phyloP scores from a whole-genome alignment of 2,797 vertebrate species.

The Ambastaia sidthimunki region DNA sequence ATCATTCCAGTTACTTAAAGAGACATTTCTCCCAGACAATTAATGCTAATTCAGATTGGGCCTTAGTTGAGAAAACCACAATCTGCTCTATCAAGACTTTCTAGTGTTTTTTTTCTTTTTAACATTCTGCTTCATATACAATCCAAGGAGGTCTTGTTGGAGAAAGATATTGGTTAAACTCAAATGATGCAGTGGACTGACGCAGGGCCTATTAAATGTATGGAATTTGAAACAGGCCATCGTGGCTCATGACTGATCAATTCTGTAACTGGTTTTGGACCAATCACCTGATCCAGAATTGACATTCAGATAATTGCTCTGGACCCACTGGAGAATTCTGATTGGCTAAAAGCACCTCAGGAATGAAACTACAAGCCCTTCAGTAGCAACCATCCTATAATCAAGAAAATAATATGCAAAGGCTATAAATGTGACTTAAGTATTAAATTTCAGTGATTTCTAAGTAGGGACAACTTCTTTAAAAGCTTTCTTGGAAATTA shows the following conservation, averaged over 20 bases:
- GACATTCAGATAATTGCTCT: too few relatives aligned
- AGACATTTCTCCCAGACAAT: slow-evolving; percentile 46
- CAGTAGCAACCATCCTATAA: too few relatives aligned
- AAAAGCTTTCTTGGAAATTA: too few relatives aligned
- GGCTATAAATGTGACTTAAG: too few relatives aligned
- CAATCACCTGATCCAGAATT: too few relatives aligned
- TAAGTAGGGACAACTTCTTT: too few relatives aligned
- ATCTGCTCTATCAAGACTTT: not conserved
- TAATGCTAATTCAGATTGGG: slow-evolving; percentile 38
- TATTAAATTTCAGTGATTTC: too few relatives aligned
- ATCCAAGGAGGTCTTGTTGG: not conserved
- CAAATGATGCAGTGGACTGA: not conserved
- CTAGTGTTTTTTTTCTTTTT: not conserved
- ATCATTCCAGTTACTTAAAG: slow-evolving; percentile 42
- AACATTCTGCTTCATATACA: not conserved
- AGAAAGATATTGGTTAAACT: not conserved
- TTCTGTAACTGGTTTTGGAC: not conserved
- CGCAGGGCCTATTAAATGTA: not conserved
- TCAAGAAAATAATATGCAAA: too few relatives aligned
- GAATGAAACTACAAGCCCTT: too few relatives aligned
- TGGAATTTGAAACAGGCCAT: not conserved
- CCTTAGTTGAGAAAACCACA: slow-evolving; percentile 15
- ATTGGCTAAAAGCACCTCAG: too few relatives aligned
- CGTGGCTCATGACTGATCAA: not conserved
- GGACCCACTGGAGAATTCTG: too few relatives aligned